phyloP scores from a whole-genome alignment of 2,888 invertebrate species.

The Marasmarcha lunaedactyla region DNA sequence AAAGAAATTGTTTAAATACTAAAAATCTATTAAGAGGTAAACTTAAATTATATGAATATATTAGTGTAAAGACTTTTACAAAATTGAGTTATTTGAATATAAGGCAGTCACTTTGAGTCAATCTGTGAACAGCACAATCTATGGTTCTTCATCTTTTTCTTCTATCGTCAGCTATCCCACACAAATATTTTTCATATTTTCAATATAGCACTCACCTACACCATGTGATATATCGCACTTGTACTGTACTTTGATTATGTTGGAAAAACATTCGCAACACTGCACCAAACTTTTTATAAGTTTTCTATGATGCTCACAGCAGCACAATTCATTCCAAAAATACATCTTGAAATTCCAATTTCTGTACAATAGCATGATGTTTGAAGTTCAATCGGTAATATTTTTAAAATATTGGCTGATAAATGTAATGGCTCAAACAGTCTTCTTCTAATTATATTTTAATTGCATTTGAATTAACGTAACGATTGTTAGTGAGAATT shows the following conservation, averaged over 20 bases:
- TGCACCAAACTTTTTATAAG: constrained; percentile 15
- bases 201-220: constrained; percentile 39
- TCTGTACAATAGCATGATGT: constrained; percentile 64
- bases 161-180: constrained; percentile 27
- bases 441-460: constrained; percentile 34
- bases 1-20: too few species aligned
- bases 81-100: not conserved
- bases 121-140: constrained; percentile 45
- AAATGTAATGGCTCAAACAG: constrained; percentile 54
- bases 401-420: constrained; percentile 45
- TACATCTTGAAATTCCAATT: constrained; percentile 43
- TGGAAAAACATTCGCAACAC: constrained; percentile 11
- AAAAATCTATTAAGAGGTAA: too few species aligned
- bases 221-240: constrained; percentile 30
- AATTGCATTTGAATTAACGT: constrained; percentile 41
- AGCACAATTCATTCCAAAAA: constrained; percentile 21
- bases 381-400: constrained; percentile 36
- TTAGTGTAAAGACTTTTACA: constrained; percentile 1
- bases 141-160: constrained; percentile 21
- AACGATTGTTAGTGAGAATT: constrained; percentile 18
- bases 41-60: not conserved
- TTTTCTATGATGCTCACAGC: constrained; percentile 30
- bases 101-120: constrained; percentile 29
- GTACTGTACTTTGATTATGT: constrained; percentile 18
- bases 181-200: constrained; percentile 20